phyloP scores from a whole-genome alignment of 2,113 vertebrate genomes.

The Capreolus pygargus region DNA sequence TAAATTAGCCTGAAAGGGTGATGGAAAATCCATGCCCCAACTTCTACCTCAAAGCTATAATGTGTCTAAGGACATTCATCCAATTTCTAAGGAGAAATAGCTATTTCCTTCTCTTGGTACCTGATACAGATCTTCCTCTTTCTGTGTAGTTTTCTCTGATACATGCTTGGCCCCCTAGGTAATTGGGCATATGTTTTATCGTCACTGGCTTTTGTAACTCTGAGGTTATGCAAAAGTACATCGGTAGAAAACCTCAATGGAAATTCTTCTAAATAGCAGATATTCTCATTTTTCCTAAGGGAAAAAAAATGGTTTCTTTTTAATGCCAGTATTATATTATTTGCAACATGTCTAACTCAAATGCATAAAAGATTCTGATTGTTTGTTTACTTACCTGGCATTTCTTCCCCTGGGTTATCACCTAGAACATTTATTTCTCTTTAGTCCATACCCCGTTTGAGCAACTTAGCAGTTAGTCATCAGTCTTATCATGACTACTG shows the following conservation, averaged over 20 bases:
- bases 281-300: background rate
- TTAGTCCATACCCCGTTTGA: background rate
- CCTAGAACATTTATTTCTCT: background rate
- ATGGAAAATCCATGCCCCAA: rapidly evolving
- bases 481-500: background rate
- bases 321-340: background rate
- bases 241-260: background rate
- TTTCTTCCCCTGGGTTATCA: background rate
- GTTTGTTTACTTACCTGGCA: background rate
- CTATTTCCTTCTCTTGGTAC: background rate
- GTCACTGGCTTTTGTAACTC: background rate
- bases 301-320: background rate
- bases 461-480: slow-evolving; percentile 25
- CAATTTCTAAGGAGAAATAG: background rate
- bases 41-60: no score
- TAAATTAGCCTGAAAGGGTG: background rate
- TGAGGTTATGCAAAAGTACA: background rate
- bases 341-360: background rate
- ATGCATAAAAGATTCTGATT: background rate
- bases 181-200: background rate
- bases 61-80: background rate
- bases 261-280: background rate
- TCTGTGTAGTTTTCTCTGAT: background rate
- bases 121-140: background rate
- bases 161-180: background rate